Evolutionary conservation across 2,797 vertebrate genomes (phyloP).

Genomic region (Zalophus californianus): DNA sequence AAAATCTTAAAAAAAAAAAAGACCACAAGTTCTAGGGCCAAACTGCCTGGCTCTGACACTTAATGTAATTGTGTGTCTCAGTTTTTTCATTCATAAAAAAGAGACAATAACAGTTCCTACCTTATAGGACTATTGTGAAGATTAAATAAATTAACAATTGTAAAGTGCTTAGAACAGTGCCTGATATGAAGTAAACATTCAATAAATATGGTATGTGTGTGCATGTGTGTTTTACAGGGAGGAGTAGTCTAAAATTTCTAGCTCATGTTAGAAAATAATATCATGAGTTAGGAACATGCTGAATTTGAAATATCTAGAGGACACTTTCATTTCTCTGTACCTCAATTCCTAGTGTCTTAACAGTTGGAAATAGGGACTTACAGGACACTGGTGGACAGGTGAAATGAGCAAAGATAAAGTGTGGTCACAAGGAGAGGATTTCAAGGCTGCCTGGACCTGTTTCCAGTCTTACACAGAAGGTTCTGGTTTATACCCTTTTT

Average conservation of each 20-base stretch:
- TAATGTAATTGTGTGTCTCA: neutral
- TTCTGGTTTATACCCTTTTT: neutral
- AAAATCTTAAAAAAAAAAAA: no score
- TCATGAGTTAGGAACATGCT: neutral
- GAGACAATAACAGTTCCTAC: neutral
- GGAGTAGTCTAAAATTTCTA: neutral
- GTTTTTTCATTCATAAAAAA: neutral
- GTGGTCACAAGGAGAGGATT: neutral
- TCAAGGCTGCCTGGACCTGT: neutral
- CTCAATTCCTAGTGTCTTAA: neutral
- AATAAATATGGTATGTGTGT: neutral
- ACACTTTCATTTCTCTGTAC: neutral
- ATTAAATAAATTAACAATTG: conserved; percentile 21
- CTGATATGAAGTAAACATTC: neutral
- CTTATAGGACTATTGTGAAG: neutral
- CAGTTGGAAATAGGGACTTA: neutral
- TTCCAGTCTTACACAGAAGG: neutral
- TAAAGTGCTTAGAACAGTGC: neutral
- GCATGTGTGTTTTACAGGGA: neutral
- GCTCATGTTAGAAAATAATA: neutral
- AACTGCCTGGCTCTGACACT: neutral
- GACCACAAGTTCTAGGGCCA: neutral
- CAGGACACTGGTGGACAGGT: neutral
- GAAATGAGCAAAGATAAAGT: neutral
- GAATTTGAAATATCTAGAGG: neutral